These are phyloP conservation scores for Rhagoletis pomonella DNA, from an alignment of 1,140 invertebrate species.

Conservation along the genomic window DNA sequence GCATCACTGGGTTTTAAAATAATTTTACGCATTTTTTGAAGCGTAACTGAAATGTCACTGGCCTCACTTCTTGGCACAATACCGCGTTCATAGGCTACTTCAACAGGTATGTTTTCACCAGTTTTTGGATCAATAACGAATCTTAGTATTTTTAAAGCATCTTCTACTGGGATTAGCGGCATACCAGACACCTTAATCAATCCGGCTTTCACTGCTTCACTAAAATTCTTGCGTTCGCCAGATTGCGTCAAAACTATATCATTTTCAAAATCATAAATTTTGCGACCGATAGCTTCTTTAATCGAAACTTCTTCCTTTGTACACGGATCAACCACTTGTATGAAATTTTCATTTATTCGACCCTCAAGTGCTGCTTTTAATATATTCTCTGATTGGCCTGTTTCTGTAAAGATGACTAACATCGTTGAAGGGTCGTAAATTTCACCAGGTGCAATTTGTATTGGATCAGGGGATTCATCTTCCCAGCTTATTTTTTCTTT, in stretches of 20 bases:
- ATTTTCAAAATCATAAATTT: slow-evolving; percentile 84
- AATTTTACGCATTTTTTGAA: slow-evolving; percentile 86
- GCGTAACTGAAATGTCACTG: slow-evolving; percentile 78
- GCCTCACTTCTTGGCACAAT: slow-evolving; percentile 77
- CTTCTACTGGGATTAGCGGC: slow-evolving; percentile 80
- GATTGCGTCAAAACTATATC: slow-evolving; percentile 81
- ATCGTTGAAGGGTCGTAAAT: slow-evolving; percentile 86
- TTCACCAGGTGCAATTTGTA: slow-evolving; percentile 81
- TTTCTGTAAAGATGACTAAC: slow-evolving; percentile 82
- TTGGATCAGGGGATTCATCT: slow-evolving; percentile 77
- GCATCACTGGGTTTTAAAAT: slow-evolving; percentile 84
- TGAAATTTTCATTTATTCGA: slow-evolving; percentile 79
- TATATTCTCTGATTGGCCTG: slow-evolving; percentile 81
- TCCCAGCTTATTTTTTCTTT: slow-evolving; percentile 74
- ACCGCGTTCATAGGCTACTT: slow-evolving; percentile 87
- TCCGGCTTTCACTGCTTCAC: slow-evolving; percentile 85
- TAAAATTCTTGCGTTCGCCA: slow-evolving; percentile 81
- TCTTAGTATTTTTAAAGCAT: slow-evolving; percentile 74
- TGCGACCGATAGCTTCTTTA: slow-evolving; percentile 84
- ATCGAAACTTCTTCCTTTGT: slow-evolving; percentile 83
- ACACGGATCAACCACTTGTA: slow-evolving; percentile 85
- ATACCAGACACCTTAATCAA: slow-evolving; percentile 82
- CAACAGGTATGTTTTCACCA: slow-evolving; percentile 83
- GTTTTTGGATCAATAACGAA: slow-evolving; percentile 87
- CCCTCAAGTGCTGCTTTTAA: slow-evolving; percentile 82